phyloP scores from a whole-genome alignment of 2,113 vertebrate species.

The Chaenocephalus aceratus region DNA sequence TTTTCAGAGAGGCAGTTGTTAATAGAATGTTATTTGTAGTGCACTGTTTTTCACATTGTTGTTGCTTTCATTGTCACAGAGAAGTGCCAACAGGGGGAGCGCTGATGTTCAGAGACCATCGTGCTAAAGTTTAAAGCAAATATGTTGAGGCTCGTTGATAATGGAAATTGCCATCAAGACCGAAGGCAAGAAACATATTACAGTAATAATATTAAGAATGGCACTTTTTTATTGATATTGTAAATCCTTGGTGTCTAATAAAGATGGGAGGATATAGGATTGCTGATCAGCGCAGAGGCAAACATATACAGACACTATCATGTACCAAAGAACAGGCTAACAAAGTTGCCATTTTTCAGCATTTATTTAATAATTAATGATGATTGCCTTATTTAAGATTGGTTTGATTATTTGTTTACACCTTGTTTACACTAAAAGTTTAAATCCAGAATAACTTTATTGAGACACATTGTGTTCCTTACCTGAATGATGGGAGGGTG shows the following conservation, averaged over 20 bases:
- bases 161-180: background rate
- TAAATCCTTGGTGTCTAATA: background rate
- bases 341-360: too few species aligned
- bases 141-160: background rate
- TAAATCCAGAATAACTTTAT: background rate
- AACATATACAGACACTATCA: too few species aligned
- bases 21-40: background rate
- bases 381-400: too few species aligned
- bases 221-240: background rate
- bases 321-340: too few species aligned
- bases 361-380: too few species aligned
- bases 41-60: background rate
- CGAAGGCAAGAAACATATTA: background rate
- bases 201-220: background rate
- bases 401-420: background rate
- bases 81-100: too few species aligned
- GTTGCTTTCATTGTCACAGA: background rate
- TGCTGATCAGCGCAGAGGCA: too few species aligned
- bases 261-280: too few species aligned
- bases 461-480: background rate
- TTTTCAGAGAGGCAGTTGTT: background rate
- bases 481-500: constrained; percentile 88
- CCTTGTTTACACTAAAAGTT: background rate
- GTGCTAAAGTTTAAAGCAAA: background rate
- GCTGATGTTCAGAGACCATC: too few species aligned